These are phyloP conservation scores for Gorsachius magnificus DNA, from an alignment of 2,797 vertebrate genomes.

Conservation along the genomic window DNA sequence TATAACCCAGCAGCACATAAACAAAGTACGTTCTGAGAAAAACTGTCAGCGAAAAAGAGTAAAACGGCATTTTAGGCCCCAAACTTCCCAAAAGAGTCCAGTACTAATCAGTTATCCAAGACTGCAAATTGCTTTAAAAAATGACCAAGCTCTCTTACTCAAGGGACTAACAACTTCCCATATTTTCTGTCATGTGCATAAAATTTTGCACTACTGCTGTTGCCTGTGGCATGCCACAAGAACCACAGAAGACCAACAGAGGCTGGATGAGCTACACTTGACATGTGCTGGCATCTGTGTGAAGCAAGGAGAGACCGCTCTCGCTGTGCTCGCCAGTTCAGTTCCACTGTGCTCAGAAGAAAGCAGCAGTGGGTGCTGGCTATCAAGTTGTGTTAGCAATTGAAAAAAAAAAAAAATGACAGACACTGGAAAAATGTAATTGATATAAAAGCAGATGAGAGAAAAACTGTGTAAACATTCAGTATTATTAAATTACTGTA, in stretches of 20 bases:
- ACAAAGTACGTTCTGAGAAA: not conserved
- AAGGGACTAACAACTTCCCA: not conserved
- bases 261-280: not conserved
- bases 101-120: not conserved
- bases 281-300: not conserved
- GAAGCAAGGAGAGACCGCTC: not conserved
- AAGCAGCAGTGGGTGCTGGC: not conserved
- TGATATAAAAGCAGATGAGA: not conserved
- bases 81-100: not conserved
- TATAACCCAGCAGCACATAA: not conserved
- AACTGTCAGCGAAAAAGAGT: not conserved
- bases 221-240: not conserved
- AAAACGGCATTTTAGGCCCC: not conserved
- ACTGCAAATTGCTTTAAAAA: not conserved
- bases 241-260: not conserved
- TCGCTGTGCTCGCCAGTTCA: not conserved
- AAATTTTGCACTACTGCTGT: not conserved
- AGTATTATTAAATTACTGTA: not conserved
- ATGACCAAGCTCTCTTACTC: not conserved
- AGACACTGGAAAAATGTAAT: not conserved
- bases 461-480: not conserved
- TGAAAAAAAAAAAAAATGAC: not conserved
- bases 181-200: not conserved
- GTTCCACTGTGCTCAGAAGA: not conserved
- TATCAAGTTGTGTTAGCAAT: not conserved